phyloP scores from a whole-genome alignment of 2,797 vertebrate species.

The Channallabes apus region DNA sequence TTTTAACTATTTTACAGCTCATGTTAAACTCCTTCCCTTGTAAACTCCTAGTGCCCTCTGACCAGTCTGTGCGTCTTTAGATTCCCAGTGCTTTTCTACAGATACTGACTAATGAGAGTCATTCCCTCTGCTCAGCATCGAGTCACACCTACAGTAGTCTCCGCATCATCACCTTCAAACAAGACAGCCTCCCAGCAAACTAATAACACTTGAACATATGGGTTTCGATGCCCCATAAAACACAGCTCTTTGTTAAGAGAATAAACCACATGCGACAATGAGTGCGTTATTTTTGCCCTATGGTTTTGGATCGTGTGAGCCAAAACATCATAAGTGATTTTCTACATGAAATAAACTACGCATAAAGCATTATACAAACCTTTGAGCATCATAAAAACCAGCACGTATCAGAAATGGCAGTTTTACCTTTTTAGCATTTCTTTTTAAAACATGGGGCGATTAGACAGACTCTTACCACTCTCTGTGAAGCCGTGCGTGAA shows the following conservation, averaged over 20 bases:
- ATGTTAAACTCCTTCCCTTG: not conserved
- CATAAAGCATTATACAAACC: not conserved
- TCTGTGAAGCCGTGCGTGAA: not conserved
- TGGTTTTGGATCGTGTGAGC: not conserved
- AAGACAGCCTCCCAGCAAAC: not conserved
- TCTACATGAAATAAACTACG: not conserved
- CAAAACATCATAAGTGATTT: not conserved
- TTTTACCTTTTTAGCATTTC: not conserved
- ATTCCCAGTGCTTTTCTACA: not conserved
- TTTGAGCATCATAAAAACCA: not conserved
- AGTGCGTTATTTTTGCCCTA: constrained; percentile 3
- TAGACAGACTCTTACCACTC: not conserved
- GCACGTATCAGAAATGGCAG: not conserved
- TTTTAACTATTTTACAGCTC: not conserved
- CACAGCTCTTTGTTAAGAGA: not conserved
- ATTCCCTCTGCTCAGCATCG: constrained; percentile 27
- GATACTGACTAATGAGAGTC: not conserved
- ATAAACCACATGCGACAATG: not conserved
- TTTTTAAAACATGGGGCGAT: not conserved
- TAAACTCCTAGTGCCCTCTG: not conserved
- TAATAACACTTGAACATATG: constrained; percentile 34
- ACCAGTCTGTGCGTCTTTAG: not conserved
- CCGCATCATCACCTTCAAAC: constrained; percentile 13
- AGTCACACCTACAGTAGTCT: constrained; percentile 25
- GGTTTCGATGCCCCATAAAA: constrained; percentile 3